Conservation (phyloP, 2,113 vertebrate genomes). For the Opisthocomus hoazin region DNA sequence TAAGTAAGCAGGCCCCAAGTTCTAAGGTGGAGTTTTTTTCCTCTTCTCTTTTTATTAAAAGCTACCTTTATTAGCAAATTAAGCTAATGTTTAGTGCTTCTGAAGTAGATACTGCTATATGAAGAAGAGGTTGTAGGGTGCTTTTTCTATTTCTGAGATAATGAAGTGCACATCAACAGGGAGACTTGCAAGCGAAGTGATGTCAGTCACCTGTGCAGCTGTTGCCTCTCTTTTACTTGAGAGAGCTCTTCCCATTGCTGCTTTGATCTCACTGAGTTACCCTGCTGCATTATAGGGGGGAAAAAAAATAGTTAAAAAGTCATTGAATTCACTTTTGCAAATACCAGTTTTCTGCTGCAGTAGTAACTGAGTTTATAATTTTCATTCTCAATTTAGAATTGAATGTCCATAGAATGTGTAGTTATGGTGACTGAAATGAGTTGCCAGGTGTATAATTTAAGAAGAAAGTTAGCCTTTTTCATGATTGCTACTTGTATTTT, state of each 20-base stretch:
- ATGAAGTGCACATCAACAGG: background rate
- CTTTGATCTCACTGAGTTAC: background rate
- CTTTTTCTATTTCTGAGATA: background rate
- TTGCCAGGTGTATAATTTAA: background rate
- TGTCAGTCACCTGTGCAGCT: background rate
- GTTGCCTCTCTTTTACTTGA: background rate
- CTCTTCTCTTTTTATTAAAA: background rate
- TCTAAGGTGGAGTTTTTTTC: background rate
- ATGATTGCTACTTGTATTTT: background rate
- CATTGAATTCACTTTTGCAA: background rate
- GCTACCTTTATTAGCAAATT: background rate
- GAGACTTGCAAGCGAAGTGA: background rate
- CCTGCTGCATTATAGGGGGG: background rate
- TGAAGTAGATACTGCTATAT: background rate
- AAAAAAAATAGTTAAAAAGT: background rate
- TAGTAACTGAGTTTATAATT: background rate
- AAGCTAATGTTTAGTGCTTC: background rate
- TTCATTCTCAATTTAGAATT: background rate
- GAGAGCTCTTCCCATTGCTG: background rate
- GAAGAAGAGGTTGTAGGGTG: background rate
- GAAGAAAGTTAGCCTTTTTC: background rate
- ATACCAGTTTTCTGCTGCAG: background rate
- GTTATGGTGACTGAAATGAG: background rate
- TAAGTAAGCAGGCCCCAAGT: conserved; percentile 71
- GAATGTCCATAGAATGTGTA: background rate